Evolutionary conservation across 1,140 invertebrate species (phyloP), one percentile per base, ranked within the genome.

Genomic region (Bombus sylvicola): DNA sequence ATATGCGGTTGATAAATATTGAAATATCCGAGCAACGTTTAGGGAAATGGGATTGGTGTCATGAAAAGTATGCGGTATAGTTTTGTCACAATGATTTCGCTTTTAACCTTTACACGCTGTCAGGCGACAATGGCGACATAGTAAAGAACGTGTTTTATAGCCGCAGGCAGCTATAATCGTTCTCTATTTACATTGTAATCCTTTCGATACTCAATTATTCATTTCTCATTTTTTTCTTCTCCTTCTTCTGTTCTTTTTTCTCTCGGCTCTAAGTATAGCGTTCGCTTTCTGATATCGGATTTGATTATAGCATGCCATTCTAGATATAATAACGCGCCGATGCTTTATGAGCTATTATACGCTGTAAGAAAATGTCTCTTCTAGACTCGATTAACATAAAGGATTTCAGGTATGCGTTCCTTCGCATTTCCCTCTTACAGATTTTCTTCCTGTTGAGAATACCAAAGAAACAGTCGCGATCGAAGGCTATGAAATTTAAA

Each of bases 121-220:
- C 34, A 77, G 57, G 34, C 34, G 75, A 77, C 57, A 77, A 62
- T 39, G 25, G 53, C 37, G 28, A 57, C 18, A 28, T 39, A 39
- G 62, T 77, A 77, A 62, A 62, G 53, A 62, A 59, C 53, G 53
- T n/a, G 34, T 77, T 59, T 77, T 22, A 77, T 39, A 22, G 37
- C 28, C 13, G 28, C 3, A 62, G 53, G 53, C 34, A 12, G 10
- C 34, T 77, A n/a, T 77, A 62, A 77, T 62, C 37, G 25, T 41
- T 39, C 59, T 31, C 18, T 41, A 78, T 78, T 78, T 78, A 78
- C 39, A 43, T 64, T 78, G 39, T 64, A 78, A 43, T 43, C 22
- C 39, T 78, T 64, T 64, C 28, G 59, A 41, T 62, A 41, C 37
- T 10, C 18, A 28, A 41, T 77, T 28, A 64, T 64, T 77, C 37